Evolutionary conservation across 2,888 invertebrate species (phyloP).

Genomic region (Tiphia femorata): DNA sequence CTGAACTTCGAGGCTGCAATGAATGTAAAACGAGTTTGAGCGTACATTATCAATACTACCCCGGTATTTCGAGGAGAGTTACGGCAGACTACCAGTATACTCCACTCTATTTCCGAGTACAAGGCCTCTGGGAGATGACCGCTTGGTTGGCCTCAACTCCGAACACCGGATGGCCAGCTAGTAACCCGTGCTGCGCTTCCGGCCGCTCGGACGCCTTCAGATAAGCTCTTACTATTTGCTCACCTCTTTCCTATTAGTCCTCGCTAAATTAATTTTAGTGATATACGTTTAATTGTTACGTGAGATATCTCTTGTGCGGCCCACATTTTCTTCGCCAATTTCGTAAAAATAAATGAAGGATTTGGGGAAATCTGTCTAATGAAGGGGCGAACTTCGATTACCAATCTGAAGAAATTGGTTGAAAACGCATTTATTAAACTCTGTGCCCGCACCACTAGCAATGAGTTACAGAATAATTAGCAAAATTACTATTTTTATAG

Average conservation of each 20-base stretch:
- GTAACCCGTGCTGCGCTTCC: constrained; percentile 37
- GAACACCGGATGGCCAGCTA: constrained; percentile 39
- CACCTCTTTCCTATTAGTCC: constrained; percentile 39
- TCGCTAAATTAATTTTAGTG: constrained; percentile 43
- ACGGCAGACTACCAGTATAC: constrained; percentile 29
- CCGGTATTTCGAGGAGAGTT: constrained; percentile 35
- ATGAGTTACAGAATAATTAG: too few species aligned
- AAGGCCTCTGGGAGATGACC: constrained; percentile 53
- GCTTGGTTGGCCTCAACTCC: constrained; percentile 40
- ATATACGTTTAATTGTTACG: too few species aligned
- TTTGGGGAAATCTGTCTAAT: too few species aligned
- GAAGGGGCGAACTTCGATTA: too few species aligned
- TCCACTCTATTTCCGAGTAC: constrained; percentile 47
- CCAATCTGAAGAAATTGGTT: too few species aligned
- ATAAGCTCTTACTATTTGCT: constrained; percentile 38
- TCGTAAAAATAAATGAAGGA: too few species aligned
- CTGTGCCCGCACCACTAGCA: too few species aligned
- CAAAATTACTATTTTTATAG: too few species aligned
- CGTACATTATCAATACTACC: constrained; percentile 49
- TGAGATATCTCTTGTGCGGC: too few species aligned
- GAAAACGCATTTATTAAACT: too few species aligned
- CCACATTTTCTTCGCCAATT: too few species aligned
- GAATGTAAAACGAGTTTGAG: constrained; percentile 28
- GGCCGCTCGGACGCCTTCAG: constrained; percentile 30
- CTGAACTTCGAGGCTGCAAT: constrained; percentile 18